A percentile compares a stretch with the other conserved stretches of the same genome.
Evolutionary conservation across 2,888 invertebrate genomes (phyloP).

Genomic region (Suillia variegata): DNA sequence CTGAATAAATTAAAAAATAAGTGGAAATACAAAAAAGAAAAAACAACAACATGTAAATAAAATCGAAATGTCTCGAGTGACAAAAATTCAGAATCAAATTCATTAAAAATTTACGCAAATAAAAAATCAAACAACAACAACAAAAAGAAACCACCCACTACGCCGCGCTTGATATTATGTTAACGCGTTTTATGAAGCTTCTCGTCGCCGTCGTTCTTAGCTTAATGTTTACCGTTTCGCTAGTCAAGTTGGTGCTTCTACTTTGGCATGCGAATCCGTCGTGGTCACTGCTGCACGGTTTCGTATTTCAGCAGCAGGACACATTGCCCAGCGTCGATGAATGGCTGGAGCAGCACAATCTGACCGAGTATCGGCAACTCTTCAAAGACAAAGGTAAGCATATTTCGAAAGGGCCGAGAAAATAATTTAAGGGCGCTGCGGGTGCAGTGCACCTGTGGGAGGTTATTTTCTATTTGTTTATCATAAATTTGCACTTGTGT

Average conservation of each 20-base stretch:
- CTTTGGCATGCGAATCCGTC: slow-evolving; percentile 59
- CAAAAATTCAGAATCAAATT: too few relatives aligned
- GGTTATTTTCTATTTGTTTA: slow-evolving; percentile 19
- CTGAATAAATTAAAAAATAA: too few relatives aligned
- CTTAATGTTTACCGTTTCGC: slow-evolving; percentile 62
- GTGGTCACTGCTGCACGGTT: slow-evolving; percentile 62
- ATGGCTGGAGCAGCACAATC: slow-evolving; percentile 77
- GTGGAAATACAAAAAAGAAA: too few relatives aligned
- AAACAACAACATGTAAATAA: too few relatives aligned
- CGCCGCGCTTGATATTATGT: slow-evolving; percentile 45
- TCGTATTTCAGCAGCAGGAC: too few relatives aligned
- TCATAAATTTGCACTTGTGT: not conserved
- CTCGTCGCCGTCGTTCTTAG: slow-evolving; percentile 62
- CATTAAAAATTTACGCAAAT: too few relatives aligned
- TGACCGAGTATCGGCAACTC: slow-evolving; percentile 71
- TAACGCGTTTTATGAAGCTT: slow-evolving; percentile 60
- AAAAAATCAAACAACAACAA: too few relatives aligned
- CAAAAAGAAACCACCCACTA: too few relatives aligned
- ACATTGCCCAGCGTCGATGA: slow-evolving; percentile 66
- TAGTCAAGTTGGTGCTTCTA: slow-evolving; percentile 62
- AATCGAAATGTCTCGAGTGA: too few relatives aligned
- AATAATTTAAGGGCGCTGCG: too few relatives aligned
- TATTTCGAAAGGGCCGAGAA: too few relatives aligned
- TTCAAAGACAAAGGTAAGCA: slow-evolving; percentile 76
- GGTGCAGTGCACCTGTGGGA: not conserved